Base-by-base conservation (phyloP, 2,888 invertebrate species). In the Agriotes lineatus region DNA sequence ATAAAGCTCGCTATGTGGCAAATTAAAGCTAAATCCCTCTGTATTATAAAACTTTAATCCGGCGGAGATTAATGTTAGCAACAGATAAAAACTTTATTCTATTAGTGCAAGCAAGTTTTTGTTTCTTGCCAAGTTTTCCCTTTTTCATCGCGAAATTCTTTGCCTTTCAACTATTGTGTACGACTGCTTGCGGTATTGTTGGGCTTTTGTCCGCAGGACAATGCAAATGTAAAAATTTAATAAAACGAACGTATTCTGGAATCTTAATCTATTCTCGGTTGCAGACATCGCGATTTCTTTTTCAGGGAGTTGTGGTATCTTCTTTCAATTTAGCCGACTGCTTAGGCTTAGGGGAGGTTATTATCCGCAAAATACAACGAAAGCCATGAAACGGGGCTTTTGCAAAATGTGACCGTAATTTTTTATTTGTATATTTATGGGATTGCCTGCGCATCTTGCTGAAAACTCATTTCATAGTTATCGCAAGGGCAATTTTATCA, bases 51-150 rank as follows among this genome's bases (percentile, higher is more conserved):
- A 56, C 56, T 56, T 56, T 67, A 67, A 67, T 60, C 45, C 35
- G 3, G 1, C 6, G 6, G 37, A 56, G 67, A 67, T 67, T 42
- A 59, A 60, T 60, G 60, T 52, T 52, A 52, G 66, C 30, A 52
- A 59, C 42, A 59, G 42, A 59, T 59, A 66, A 66, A 66, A 59
- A 50, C 9, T 65, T 65, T 48, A 66, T 66, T 66, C 66, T 59
- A 66, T 66, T 59, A 59, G 50, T 48, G 22, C 30, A 30, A 56
- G 20, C 18, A 45, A 61, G 39, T 56, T 54, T 56, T 63, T 54
- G 16, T 35, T 35, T 48, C 30, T 19, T 5, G 10, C 12, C 44
- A 57, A 57, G 22, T 57, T 61, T 54, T 39, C 35, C 19, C 30
- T 60, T 45, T 48, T 48, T 57, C 42, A 45, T 35, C 50, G 37